Base-by-base conservation (phyloP, 2,797 vertebrate species). In the Mus caroli region DNA sequence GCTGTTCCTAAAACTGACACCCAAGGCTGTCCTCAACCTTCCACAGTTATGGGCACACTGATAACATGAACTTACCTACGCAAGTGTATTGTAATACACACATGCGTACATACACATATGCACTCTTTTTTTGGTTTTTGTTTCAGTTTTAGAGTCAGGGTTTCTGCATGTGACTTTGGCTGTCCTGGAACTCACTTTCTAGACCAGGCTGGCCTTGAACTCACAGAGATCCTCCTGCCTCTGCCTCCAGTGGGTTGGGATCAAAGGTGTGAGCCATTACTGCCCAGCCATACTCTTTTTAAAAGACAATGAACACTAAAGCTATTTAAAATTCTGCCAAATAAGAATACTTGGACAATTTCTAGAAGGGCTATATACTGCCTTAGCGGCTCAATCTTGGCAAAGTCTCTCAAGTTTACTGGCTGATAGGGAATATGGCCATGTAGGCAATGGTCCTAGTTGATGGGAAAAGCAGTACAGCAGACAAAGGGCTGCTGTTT, bases 281-380 rank as follows among this genome's bases (percentile, higher is more conserved):
- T 5, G 1, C 67, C 67, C 34, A n/a, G 67, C 6, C 67, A 19
- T 34, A 69, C 34, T 69, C 67, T 69, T 69, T 69, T 69, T n/a
- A n/a, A 69, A 71, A 37, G 17, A 20, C 67, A 71, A 4, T 37
- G 34, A 71, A 71, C 46, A 78, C 43, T 78, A 78, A 78, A 92
- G 69, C 50, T 76, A 46, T 91, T 90, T 94, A 43, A 56, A 91
- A 93, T 79, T 89, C 62, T 92, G 54, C 56, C 79, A 88, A 76
- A 62, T 83, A 56, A 93, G 40, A 91, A 84, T 50, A 56, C 20
- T 80, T 76, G 75, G 15, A 46, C 20, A 84, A 43, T 76, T 91
- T 60, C 76, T 64, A 69, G 89, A 92, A 69, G 88, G 37, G 19
- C 56, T 69, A 0, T 69, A 0, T 67, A 78, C 31, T 75, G 28